Percentiles rank a stretch among this genome's conserved stretches.
These are phyloP conservation scores for Urocitellus parryii DNA, from an alignment of 2,113 vertebrate species.

Conservation along the genomic window DNA sequence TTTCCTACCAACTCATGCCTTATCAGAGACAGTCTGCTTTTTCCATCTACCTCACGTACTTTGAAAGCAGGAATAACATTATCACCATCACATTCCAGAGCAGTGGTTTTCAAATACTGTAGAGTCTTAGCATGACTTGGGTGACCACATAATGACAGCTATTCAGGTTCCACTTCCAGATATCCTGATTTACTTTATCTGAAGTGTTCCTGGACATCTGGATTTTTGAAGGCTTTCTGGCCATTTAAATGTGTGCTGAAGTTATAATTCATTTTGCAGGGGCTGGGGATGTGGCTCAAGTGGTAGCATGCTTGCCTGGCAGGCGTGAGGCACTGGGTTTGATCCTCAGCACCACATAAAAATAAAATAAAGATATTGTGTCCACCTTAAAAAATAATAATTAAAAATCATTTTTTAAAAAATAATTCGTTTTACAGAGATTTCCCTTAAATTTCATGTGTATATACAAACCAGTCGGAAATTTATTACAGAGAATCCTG, in stretches of 20 bases:
- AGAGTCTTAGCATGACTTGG: not conserved
- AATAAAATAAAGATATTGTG: no score
- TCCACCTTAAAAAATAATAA: no score
- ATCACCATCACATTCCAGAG: not conserved
- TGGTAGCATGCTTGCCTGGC: no score
- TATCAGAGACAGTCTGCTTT: rapidly evolving
- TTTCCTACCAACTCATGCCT: not conserved
- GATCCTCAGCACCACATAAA: no score
- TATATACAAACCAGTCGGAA: rapidly evolving
- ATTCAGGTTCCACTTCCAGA: not conserved
- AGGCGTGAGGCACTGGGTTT: no score
- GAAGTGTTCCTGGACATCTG: rapidly evolving
- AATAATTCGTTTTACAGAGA: not conserved
- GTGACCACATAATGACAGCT: not conserved
- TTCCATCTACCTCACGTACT: rapidly evolving
- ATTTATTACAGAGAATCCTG: not conserved
- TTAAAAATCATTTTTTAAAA: no score
- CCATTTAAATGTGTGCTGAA: not conserved
- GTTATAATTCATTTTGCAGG: no score
- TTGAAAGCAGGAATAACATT: not conserved
- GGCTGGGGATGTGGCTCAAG: no score
- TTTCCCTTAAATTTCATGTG: not conserved
- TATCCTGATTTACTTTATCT: no score
- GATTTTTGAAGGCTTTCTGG: not conserved
- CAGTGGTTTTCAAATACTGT: not conserved